Percentiles rank a stretch among this genome's conserved stretches.
Evolutionary conservation across 2,888 invertebrate genomes (phyloP).

Genomic region (Chrysolina oricalcia): DNA sequence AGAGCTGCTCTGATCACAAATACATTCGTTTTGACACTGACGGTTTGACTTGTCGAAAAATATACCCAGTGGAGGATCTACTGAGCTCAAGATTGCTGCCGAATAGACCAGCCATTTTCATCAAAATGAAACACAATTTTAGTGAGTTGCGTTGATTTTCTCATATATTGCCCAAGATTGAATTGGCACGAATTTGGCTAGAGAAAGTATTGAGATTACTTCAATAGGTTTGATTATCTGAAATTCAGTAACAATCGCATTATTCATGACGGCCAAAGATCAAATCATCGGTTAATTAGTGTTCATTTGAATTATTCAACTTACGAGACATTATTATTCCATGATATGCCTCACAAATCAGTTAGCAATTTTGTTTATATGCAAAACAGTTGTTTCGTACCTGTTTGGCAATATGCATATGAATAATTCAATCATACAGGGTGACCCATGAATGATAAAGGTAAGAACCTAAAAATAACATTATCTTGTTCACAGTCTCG

Average conservation of each 20-base stretch:
- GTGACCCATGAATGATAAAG: no score
- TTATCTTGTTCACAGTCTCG: no score
- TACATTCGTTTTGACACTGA: no score
- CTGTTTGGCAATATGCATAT: no score
- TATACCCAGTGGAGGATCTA: no score
- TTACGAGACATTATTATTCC: background rate
- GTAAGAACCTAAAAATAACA: no score
- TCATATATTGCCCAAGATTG: background rate
- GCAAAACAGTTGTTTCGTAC: no score
- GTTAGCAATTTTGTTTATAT: background rate
- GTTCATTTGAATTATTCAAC: background rate
- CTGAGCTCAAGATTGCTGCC: no score
- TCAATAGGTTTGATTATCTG: background rate
- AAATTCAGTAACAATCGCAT: background rate
- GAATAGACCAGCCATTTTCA: no score
- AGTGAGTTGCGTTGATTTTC: background rate
- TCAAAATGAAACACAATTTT: background rate
- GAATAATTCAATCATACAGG: no score
- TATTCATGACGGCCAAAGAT: background rate
- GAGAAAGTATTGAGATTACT: background rate
- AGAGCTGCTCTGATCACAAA: no score
- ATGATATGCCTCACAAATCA: background rate
- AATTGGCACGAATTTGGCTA: background rate
- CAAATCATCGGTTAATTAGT: background rate
- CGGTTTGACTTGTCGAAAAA: no score